Evolutionary conservation across 2,113 vertebrate species (phyloP).

Genomic region (Alligator mississippiensis): DNA sequence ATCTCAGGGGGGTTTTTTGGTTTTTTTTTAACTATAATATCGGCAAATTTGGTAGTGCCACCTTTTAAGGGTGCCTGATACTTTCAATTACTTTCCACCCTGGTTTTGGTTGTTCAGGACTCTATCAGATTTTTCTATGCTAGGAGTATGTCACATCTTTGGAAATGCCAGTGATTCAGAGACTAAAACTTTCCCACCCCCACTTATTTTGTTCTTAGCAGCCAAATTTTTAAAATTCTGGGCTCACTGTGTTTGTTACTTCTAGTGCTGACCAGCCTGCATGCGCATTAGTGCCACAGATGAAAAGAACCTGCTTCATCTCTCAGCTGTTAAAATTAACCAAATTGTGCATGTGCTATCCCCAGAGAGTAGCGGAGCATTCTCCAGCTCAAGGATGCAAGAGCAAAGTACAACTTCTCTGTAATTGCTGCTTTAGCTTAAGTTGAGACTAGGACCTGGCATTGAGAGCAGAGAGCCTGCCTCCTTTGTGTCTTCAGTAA

Average conservation of each 20-base stretch:
- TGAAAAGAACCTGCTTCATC: fast-evolving
- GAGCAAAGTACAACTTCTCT: too few relatives aligned
- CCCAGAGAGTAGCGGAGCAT: too few relatives aligned
- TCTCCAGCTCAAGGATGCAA: too few relatives aligned
- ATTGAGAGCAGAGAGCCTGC: neutral
- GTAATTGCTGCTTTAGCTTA: neutral
- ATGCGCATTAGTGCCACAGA: neutral
- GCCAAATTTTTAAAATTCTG: too few relatives aligned
- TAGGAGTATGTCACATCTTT: neutral
- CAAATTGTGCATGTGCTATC: too few relatives aligned
- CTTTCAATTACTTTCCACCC: neutral
- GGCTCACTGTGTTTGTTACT: too few relatives aligned
- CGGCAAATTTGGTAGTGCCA: neutral
- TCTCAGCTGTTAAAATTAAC: too few relatives aligned
- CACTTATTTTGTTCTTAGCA: too few relatives aligned
- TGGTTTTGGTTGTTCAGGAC: neutral
- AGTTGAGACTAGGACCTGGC: neutral
- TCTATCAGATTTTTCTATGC: neutral
- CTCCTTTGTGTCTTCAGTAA: neutral
- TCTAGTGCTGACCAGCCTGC: neutral
- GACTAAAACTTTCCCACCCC: neutral
- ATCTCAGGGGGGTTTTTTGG: neutral
- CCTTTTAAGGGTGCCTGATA: neutral
- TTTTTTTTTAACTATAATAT: neutral
- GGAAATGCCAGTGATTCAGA: too few relatives aligned